Conservation (phyloP, 2,113 vertebrate species). For the Elephas maximus region DNA sequence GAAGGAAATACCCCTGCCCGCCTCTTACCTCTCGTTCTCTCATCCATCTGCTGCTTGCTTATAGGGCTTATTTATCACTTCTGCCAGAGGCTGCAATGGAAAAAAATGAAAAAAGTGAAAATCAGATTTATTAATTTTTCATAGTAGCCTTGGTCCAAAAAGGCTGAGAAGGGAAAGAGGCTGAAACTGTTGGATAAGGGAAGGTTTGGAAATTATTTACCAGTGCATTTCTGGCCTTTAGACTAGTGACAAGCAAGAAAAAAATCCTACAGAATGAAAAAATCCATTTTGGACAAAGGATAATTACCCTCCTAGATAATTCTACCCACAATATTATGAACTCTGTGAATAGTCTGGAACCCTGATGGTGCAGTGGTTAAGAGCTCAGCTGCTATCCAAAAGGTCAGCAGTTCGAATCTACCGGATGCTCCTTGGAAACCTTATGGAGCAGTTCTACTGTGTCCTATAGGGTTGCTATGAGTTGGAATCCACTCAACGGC, state of each 20-base stretch:
- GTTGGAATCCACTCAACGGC: too few relatives aligned
- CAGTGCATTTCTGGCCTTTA: background rate
- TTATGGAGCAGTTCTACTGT: too few relatives aligned
- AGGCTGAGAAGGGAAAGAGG: background rate
- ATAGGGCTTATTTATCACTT: constrained; percentile 42
- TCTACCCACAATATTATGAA: background rate
- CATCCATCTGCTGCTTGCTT: background rate
- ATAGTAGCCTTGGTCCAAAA: constrained; percentile 31
- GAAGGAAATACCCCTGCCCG: background rate
- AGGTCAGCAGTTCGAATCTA: too few relatives aligned
- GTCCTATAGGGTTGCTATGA: too few relatives aligned
- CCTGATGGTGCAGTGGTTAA: too few relatives aligned
- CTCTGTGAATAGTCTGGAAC: background rate
- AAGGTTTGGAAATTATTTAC: constrained; percentile 54
- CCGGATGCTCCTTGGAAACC: too few relatives aligned
- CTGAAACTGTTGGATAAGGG: background rate
- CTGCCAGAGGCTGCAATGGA: background rate
- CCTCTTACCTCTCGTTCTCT: constrained; percentile 31
- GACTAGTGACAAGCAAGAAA: constrained; percentile 1
- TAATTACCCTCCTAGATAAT: constrained; percentile 53
- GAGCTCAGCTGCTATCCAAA: too few relatives aligned
- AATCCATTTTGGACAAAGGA: background rate
- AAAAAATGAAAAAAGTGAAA: background rate
- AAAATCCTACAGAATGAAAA: background rate
- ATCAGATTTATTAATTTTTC: constrained; percentile 47